These are phyloP conservation scores for Formica aserva DNA, from an alignment of 2,888 invertebrate species.

Conservation along the genomic window DNA sequence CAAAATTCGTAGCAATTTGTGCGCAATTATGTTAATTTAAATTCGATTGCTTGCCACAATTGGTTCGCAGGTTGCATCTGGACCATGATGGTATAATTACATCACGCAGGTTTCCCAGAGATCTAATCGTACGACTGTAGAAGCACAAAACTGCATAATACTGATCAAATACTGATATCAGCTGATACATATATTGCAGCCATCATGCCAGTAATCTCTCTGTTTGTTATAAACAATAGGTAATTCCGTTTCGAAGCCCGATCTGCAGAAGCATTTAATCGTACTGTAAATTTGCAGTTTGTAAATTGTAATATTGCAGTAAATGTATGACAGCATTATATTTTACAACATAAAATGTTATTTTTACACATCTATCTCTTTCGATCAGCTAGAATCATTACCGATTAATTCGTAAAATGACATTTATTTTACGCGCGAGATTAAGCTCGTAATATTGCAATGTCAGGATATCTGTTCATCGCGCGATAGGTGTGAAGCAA, in stretches of 20 bases:
- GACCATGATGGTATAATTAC: constrained; percentile 47
- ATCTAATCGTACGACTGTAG: constrained; percentile 55
- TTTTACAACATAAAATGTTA: constrained; percentile 18
- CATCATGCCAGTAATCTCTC: constrained; percentile 47
- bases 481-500: constrained; percentile 41
- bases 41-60: constrained; percentile 41
- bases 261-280: constrained; percentile 57
- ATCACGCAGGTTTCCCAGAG: constrained; percentile 65
- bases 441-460: constrained; percentile 33
- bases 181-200: constrained; percentile 55
- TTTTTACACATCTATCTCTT: background rate
- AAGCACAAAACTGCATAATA: constrained; percentile 60
- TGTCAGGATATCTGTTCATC: constrained; percentile 28
- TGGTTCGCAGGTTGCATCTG: constrained; percentile 42
- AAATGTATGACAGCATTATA: background rate
- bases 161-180: constrained; percentile 71
- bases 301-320: background rate
- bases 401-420: constrained; percentile 42
- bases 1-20: constrained; percentile 3
- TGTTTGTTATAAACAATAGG: constrained; percentile 66
- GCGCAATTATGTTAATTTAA: constrained; percentile 49
- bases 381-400: constrained; percentile 6
- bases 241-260: constrained; percentile 58
- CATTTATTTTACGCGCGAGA: constrained; percentile 40
- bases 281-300: constrained; percentile 20